phyloP scores from a whole-genome alignment of 2,113 vertebrate species.

The Aepyceros melampus region DNA sequence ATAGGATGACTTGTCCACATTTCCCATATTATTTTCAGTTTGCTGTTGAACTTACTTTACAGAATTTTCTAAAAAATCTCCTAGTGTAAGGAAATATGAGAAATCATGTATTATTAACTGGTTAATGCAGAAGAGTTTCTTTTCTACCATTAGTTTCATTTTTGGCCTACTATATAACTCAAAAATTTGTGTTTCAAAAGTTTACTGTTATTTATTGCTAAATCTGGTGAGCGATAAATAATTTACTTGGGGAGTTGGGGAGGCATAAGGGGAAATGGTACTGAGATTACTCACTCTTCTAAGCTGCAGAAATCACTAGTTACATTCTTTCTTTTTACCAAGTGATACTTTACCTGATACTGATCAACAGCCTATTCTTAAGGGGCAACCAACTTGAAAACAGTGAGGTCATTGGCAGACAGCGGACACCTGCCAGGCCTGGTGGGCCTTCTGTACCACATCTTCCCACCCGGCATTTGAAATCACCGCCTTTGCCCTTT shows the following conservation, averaged over 20 bases:
- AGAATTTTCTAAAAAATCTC: background rate
- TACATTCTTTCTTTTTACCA: background rate
- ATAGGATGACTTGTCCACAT: background rate
- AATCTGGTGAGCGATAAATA: background rate
- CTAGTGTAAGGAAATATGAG: background rate
- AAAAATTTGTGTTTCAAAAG: background rate
- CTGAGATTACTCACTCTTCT: background rate
- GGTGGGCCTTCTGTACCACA: conserved; percentile 88
- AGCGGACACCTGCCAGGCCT: conserved; percentile 78
- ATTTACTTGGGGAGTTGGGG: background rate
- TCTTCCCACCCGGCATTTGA: conserved; percentile 91
- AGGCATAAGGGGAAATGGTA: background rate
- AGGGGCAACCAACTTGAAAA: background rate
- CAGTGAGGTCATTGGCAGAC: conserved; percentile 78
- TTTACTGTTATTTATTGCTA: background rate
- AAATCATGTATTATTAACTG: background rate
- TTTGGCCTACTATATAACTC: background rate
- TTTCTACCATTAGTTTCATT: background rate
- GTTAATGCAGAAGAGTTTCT: background rate
- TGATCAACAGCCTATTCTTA: background rate
- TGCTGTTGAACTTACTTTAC: background rate
- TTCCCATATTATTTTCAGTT: background rate
- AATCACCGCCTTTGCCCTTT: conserved; percentile 91
- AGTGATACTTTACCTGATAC: background rate
- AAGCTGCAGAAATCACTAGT: background rate